Conservation (phyloP, 2,113 vertebrate genomes). For the Nibea coibor region DNA sequence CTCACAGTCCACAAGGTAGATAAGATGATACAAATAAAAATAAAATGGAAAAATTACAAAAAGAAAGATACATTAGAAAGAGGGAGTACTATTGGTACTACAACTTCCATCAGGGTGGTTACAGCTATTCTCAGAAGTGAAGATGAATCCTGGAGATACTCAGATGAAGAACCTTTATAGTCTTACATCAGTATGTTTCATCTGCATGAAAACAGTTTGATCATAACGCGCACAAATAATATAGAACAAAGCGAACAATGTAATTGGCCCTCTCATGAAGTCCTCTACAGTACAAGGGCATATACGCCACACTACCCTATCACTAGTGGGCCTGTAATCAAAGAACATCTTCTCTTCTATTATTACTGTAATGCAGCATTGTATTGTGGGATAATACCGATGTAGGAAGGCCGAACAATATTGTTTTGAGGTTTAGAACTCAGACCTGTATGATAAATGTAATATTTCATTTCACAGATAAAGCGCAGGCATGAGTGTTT, state of each 20-base stretch:
- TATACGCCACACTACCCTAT: neutral
- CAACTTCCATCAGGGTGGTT: neutral
- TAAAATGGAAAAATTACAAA: too few species aligned
- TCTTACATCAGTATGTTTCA: neutral
- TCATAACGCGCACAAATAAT: neutral
- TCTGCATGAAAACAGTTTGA: neutral
- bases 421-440: constrained; percentile 13
- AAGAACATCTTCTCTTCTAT: constrained; percentile 16
- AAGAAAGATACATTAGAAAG: too few species aligned
- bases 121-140: neutral
- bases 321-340: constrained; percentile 23
- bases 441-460: neutral
- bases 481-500: neutral
- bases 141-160: neutral
- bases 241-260: neutral
- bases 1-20: too few species aligned
- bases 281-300: neutral
- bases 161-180: too few species aligned
- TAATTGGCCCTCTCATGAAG: constrained; percentile 8
- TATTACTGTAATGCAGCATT: neutral
- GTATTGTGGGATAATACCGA: constrained; percentile 16
- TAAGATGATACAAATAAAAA: too few species aligned
- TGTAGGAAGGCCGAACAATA: neutral
- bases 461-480: neutral
- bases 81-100: too few species aligned